phyloP scores from a whole-genome alignment of 2,113 vertebrate species.

The Lampris megalopsis region DNA sequence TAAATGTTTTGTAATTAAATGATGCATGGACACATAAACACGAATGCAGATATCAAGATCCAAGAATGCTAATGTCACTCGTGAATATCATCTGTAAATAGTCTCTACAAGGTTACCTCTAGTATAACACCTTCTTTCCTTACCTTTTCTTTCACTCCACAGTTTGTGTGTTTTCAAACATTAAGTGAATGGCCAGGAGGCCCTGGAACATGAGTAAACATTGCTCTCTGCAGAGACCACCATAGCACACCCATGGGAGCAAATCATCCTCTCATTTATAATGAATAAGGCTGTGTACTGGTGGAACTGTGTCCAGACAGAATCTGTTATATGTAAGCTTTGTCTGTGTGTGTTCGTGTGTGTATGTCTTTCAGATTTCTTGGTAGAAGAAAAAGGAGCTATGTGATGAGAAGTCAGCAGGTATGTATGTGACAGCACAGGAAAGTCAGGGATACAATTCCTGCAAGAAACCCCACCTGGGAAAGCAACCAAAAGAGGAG shows the following conservation, averaged over 20 bases:
- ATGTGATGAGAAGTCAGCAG: not conserved
- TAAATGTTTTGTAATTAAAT: too few species aligned
- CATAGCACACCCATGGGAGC: not conserved
- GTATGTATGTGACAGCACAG: not conserved
- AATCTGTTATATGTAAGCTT: constrained; percentile 2
- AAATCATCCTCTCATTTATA: constrained; percentile 42
- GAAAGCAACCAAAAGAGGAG: not conserved
- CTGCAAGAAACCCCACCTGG: not conserved
- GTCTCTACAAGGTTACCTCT: too few species aligned
- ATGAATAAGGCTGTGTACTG: not conserved
- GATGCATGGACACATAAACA: too few species aligned
- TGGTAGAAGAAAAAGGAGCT: not conserved
- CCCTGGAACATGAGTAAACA: constrained; percentile 14
- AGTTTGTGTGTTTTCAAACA: constrained; percentile 1
- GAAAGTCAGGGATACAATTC: not conserved
- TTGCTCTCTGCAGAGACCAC: constrained; percentile 1
- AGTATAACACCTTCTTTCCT: not conserved
- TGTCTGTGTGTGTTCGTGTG: constrained; percentile 1
- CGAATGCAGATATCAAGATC: too few species aligned
- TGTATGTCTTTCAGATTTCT: not conserved
- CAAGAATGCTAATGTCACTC: too few species aligned
- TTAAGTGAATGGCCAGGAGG: constrained; percentile 19
- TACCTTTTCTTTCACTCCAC: constrained; percentile 4
- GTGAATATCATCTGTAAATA: too few species aligned
- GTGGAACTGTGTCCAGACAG: constrained; percentile 11